phyloP scores from a whole-genome alignment of 2,113 vertebrate species.

The Crotalus helleri region DNA sequence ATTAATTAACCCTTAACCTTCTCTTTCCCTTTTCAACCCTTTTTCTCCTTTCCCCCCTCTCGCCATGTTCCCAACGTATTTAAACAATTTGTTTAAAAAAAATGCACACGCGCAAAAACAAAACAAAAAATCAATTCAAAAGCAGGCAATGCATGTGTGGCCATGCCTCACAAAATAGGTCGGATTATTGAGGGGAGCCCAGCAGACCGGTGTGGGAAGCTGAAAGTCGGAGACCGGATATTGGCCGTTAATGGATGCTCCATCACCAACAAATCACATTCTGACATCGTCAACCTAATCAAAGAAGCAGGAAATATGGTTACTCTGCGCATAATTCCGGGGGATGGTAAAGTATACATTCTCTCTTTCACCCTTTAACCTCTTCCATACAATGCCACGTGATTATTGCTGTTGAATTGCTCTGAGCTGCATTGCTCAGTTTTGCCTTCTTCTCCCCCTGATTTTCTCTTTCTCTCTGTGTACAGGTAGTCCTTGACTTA shows the following conservation, averaged over 20 bases:
- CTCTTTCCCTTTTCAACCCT: slow-evolving; percentile 84
- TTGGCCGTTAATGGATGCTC: slow-evolving; percentile 95
- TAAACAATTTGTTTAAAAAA: slow-evolving; percentile 60
- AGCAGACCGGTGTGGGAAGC: slow-evolving; percentile 96
- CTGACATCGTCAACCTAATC: slow-evolving; percentile 99
- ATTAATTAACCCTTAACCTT: slow-evolving; percentile 87
- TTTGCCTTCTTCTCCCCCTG: not conserved
- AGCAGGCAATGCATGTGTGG: slow-evolving; percentile 99
- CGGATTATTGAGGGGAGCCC: slow-evolving; percentile 99
- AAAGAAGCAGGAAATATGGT: slow-evolving; percentile 99
- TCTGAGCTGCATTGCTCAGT: not conserved
- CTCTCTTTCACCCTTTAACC: slow-evolving; percentile 33
- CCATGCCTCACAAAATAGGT: slow-evolving; percentile 99
- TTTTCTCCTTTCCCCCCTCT: slow-evolving; percentile 76
- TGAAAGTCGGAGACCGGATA: slow-evolving; percentile 99
- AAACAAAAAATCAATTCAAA: slow-evolving; percentile 70
- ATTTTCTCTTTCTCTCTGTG: not conserved
- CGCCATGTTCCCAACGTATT: slow-evolving; percentile 63
- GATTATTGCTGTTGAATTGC: not conserved
- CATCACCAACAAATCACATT: slow-evolving; percentile 99
- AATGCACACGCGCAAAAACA: slow-evolving; percentile 39
- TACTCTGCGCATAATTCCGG: slow-evolving; percentile 96
- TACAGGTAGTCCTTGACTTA: not conserved
- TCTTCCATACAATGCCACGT: not conserved
- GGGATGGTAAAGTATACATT: slow-evolving; percentile 88